phyloP scores from a whole-genome alignment of 2,113 vertebrate genomes.

The Electrona antarctica region DNA sequence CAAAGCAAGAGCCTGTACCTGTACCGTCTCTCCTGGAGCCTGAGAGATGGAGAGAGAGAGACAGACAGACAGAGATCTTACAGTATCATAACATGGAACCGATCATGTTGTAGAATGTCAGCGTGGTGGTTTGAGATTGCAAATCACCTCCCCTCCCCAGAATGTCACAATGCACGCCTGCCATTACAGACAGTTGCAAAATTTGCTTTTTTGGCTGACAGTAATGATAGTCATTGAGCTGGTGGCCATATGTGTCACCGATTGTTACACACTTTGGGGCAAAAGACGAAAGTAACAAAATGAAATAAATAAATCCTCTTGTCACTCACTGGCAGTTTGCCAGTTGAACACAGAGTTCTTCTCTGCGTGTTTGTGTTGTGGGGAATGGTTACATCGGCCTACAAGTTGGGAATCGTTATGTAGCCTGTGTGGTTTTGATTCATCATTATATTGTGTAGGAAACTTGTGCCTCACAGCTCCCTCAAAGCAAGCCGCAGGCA shows the following conservation, averaged over 20 bases:
- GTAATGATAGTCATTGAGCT: conserved; percentile 36
- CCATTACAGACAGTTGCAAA: conserved; percentile 49
- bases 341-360: background rate
- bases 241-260: conserved; percentile 33
- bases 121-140: conserved; percentile 37
- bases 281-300: conserved; percentile 9
- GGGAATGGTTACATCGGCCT: conserved; percentile 7
- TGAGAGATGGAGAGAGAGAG: conserved; percentile 5
- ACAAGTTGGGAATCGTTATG: conserved; percentile 25
- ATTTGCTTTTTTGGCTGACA: conserved; percentile 39
- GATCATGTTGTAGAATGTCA: conserved; percentile 57
- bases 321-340: background rate
- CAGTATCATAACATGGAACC: conserved; percentile 35
- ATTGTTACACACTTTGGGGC: conserved; percentile 21
- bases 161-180: conserved; percentile 60
- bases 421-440: background rate
- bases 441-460: conserved; percentile 5
- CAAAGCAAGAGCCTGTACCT: conserved; percentile 43
- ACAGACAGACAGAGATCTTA: background rate
- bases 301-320: conserved; percentile 4
- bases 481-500: conserved; percentile 49
- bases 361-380: background rate
- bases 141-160: conserved; percentile 38
- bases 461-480: conserved; percentile 21
- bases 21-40: conserved; percentile 31